Evolutionary conservation across 2,113 vertebrate species (phyloP).

Genomic region (Pelobates fuscus): DNA sequence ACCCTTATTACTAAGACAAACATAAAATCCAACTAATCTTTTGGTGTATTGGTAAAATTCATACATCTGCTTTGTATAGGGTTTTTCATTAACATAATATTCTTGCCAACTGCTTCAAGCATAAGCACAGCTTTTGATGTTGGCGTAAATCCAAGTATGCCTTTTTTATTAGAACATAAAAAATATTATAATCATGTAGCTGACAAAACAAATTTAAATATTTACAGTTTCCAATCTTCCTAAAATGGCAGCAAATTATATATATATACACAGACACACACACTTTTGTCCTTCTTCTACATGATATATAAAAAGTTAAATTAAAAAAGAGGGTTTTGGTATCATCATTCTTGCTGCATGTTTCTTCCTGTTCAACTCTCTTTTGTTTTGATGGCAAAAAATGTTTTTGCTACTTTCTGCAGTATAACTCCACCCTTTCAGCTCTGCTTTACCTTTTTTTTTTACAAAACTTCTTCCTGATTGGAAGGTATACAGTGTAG

Average conservation of each 20-base stretch:
- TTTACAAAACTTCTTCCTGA: too few relatives aligned
- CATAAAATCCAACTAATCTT: slow-evolving; percentile 55
- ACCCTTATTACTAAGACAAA: slow-evolving; percentile 52
- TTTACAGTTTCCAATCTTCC: slow-evolving; percentile 16
- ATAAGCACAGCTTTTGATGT: slow-evolving; percentile 36
- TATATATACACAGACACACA: neutral
- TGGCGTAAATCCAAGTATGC: slow-evolving; percentile 27
- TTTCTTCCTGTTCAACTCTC: too few relatives aligned
- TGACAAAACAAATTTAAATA: slow-evolving; percentile 43
- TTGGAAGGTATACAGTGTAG: too few relatives aligned
- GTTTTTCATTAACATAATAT: slow-evolving; percentile 50
- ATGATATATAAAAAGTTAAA: too few relatives aligned
- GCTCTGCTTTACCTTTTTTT: too few relatives aligned
- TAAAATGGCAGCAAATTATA: neutral
- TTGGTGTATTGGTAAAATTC: slow-evolving; percentile 47
- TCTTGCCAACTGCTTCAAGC: slow-evolving; percentile 50
- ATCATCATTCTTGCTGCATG: too few relatives aligned
- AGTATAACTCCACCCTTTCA: too few relatives aligned
- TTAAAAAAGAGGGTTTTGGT: too few relatives aligned
- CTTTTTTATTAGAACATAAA: slow-evolving; percentile 15
- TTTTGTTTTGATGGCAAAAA: too few relatives aligned
- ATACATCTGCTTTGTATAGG: slow-evolving; percentile 42
- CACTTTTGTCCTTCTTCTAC: too few relatives aligned
- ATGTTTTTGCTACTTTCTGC: too few relatives aligned
- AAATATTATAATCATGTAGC: slow-evolving; percentile 30